A percentile compares a stretch with the other conserved stretches of the same genome.
These are phyloP conservation scores for Drosophila gaucha DNA, from an alignment of 2,888 invertebrate species.

Conservation along the genomic window DNA sequence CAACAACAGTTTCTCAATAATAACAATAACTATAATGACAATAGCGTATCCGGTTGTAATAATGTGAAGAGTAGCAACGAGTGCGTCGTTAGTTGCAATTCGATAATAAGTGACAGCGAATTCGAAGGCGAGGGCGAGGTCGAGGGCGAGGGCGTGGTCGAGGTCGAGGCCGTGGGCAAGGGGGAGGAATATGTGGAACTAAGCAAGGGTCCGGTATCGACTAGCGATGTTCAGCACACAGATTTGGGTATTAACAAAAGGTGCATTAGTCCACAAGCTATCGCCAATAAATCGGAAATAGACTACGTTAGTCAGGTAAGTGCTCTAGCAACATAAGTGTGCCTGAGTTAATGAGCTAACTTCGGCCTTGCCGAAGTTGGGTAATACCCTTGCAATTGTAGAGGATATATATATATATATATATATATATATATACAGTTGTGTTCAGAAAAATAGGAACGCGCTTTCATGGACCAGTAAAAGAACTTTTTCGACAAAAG, in stretches of 20 bases:
- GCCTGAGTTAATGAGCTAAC: not conserved
- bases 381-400: too few relatives aligned
- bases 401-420: too few relatives aligned
- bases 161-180: not conserved
- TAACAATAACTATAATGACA: conserved; percentile 28
- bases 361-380: not conserved
- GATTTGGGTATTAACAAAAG: conserved; percentile 33
- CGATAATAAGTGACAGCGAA: not conserved
- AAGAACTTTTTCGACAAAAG: too few relatives aligned
- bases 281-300: conserved; percentile 34
- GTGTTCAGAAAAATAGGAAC: too few relatives aligned
- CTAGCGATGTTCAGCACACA: conserved; percentile 33
- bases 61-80: conserved; percentile 1
- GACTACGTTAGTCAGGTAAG: conserved; percentile 29
- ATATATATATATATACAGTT: too few relatives aligned
- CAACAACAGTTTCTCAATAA: conserved; percentile 37
- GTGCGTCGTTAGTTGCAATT: conserved; percentile 8
- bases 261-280: conserved; percentile 23
- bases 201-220: conserved; percentile 10
- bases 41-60: conserved; percentile 9
- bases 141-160: not conserved
- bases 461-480: too few relatives aligned
- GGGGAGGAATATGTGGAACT: conserved; percentile 2
- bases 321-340: not conserved
- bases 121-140: not conserved